A percentile compares a stretch with the other conserved stretches of the same genome.
Evolutionary conservation across 2,113 vertebrate genomes (phyloP).

Genomic region (Carollia perspicillata): DNA sequence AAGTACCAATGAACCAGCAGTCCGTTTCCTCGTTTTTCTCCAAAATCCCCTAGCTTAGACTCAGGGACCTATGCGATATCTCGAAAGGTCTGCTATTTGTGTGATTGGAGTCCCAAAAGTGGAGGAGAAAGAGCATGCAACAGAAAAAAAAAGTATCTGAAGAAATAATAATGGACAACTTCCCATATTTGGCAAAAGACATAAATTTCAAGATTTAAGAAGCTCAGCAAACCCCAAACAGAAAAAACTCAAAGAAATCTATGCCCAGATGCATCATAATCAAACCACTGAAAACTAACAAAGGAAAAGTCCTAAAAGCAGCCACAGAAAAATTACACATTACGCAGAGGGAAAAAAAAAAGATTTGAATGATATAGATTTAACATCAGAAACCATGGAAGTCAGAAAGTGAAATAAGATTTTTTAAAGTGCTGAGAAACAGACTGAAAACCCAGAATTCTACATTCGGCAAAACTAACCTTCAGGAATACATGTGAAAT

Average conservation of each 20-base stretch:
- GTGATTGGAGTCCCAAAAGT: background rate
- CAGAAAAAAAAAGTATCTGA: background rate
- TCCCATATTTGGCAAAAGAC: background rate
- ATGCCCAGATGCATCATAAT: background rate
- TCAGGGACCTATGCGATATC: background rate
- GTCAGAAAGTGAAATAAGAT: background rate
- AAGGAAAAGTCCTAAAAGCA: background rate
- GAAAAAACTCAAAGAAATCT: background rate
- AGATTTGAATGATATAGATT: background rate
- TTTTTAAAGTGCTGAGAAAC: constrained; percentile 18
- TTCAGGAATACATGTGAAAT: background rate
- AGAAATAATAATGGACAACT: background rate
- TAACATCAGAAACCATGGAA: background rate
- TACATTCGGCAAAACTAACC: background rate
- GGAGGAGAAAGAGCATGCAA: background rate
- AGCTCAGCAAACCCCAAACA: background rate
- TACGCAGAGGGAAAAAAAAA: background rate
- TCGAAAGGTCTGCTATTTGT: background rate
- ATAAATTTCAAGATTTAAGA: background rate
- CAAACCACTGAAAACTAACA: background rate
- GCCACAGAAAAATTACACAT: background rate
- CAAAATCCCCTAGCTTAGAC: background rate
- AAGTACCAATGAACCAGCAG: background rate
- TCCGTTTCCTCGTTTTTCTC: background rate
- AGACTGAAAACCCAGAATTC: background rate